phyloP scores from a whole-genome alignment of 2,888 invertebrate genomes.

The Arrhopalites spinosus region DNA sequence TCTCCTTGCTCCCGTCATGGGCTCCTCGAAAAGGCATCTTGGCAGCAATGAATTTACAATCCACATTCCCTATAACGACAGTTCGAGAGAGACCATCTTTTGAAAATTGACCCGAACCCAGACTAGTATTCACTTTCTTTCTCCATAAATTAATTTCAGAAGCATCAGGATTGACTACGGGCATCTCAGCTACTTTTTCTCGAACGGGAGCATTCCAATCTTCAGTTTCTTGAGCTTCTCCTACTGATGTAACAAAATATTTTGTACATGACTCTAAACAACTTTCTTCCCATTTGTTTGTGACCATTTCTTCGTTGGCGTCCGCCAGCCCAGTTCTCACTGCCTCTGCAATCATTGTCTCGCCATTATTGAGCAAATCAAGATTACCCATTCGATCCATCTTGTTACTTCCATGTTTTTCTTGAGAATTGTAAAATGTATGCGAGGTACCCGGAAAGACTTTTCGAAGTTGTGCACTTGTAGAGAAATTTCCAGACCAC shows the following conservation, averaged over 20 bases:
- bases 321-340: neutral
- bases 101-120: slow-evolving; percentile 28
- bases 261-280: too few relatives aligned
- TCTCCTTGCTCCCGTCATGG: too few relatives aligned
- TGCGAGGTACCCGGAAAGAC: slow-evolving; percentile 2
- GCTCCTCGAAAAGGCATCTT: slow-evolving; percentile 56
- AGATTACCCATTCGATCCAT: neutral
- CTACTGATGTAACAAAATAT: too few relatives aligned
- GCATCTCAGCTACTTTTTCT: slow-evolving; percentile 4
- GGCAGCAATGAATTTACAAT: slow-evolving; percentile 73
- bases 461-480: neutral
- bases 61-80: slow-evolving; percentile 75
- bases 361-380: neutral
- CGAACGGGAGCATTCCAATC: too few relatives aligned
- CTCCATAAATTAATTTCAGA: slow-evolving; percentile 13
- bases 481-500: too few relatives aligned
- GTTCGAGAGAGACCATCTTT: slow-evolving; percentile 45
- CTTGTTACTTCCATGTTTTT: neutral
- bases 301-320: neutral
- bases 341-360: neutral
- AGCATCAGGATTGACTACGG: neutral
- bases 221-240: too few relatives aligned
- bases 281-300: slow-evolving; percentile 12
- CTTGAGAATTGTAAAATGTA: neutral
- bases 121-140: slow-evolving; percentile 1